Base-by-base conservation (phyloP, 2,797 vertebrate genomes). In the Sebastes miniatus region DNA sequence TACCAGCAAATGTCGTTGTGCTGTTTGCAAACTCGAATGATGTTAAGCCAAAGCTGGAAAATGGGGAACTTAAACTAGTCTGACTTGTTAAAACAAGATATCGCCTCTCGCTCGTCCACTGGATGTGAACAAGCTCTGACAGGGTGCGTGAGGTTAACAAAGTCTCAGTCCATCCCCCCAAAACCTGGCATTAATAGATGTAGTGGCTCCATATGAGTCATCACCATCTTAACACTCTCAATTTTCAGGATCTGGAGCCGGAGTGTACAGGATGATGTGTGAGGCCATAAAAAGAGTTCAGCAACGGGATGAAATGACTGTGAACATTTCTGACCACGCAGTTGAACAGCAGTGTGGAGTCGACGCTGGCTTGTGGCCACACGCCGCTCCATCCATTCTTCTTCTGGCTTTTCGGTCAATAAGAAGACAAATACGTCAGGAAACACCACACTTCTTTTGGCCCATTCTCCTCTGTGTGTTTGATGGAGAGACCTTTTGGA, bases 261-360 rank as follows among this genome's bases (percentile, higher is more conserved):
- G 58, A 83, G 57, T 80, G 74, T 72, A 66, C 70, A 67, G 77
- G 74, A 90, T 86, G 88, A 89, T 80, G 83, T 90, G 90, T 88
- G 89, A 88, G 89, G 76, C 81, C 69, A 80, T 89, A 83, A 90
- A 92, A 88, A 62, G 75, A 73, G 76, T 25, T 80, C 74, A 70
- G 83, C 57, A 76, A 47, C 1, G 13, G 67, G 71, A 78, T n/a
- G 67, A 88, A 61, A 88, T 68, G 81, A 80, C 81, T 68, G 69
- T 71, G 81, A 79, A 85, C 36, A 31, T 72, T 86, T 91, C 73
- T 85, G 88, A 89, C 85, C 88, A 65, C 79, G 81, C 80, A 63
- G 77, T 70, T 75, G 67, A 84, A 86, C 73, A 67, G 73, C 57
- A 4, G 52, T 25, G 73, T 13, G 36, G n/a, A 75, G 67, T 16